Percentiles rank a stretch among this genome's conserved stretches.
Evolutionary conservation across 2,113 vertebrate genomes (phyloP).

Genomic region (Channa argus): DNA sequence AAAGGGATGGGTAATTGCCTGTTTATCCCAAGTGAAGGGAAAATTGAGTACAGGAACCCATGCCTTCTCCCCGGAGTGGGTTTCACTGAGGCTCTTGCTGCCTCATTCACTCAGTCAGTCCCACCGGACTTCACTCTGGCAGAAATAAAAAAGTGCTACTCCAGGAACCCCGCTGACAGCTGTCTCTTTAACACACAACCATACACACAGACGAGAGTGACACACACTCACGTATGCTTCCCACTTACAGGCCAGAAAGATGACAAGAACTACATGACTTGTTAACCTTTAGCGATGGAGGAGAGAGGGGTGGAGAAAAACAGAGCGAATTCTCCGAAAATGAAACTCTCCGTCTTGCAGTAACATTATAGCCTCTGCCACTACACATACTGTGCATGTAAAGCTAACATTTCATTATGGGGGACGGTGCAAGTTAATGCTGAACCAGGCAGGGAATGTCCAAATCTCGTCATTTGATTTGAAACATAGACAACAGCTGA

Average conservation of each 20-base stretch:
- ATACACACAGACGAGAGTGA: slow-evolving; percentile 30
- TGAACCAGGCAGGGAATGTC: slow-evolving; percentile 2
- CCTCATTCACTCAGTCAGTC: slow-evolving; percentile 76
- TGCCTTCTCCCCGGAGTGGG: slow-evolving; percentile 77
- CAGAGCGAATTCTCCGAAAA: slow-evolving; percentile 30
- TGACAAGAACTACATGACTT: slow-evolving; percentile 85
- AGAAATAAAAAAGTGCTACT: slow-evolving; percentile 76
- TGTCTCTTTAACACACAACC: slow-evolving; percentile 63
- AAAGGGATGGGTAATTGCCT: slow-evolving; percentile 96
- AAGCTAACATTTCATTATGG: slow-evolving; percentile 15
- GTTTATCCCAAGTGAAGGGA: slow-evolving; percentile 92
- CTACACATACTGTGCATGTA: background rate
- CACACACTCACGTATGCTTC: slow-evolving; percentile 36
- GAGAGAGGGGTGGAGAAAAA: slow-evolving; percentile 40
- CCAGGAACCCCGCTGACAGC: slow-evolving; percentile 82
- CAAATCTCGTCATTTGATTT: background rate
- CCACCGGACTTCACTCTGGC: slow-evolving; percentile 73
- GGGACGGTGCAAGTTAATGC: background rate
- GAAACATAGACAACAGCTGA: slow-evolving; percentile 1
- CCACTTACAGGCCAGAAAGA: slow-evolving; percentile 70
- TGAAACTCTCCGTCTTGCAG: slow-evolving; percentile 31
- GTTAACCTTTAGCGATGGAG: slow-evolving; percentile 77
- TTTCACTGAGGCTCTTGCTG: slow-evolving; percentile 74
- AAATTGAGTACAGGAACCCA: slow-evolving; percentile 87
- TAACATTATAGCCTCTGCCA: slow-evolving; percentile 27